Evolutionary conservation across 2,888 invertebrate genomes (phyloP), one percentile per base, ranked within the genome.

Genomic region (Anarsia innoxiella): DNA sequence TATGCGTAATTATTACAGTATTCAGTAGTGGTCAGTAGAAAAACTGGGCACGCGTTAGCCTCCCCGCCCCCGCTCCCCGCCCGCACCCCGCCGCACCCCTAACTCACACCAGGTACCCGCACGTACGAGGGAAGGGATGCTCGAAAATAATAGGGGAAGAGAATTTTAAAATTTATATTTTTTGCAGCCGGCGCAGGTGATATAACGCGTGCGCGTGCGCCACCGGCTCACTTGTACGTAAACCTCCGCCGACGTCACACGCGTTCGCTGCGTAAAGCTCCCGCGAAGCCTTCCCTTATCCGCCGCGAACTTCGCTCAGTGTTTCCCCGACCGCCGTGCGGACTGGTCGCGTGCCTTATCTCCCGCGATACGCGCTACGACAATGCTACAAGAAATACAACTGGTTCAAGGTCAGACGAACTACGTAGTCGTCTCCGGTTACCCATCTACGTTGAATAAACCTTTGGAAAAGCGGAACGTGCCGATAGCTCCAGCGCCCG

Each of bases 401-500:
- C 78, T 86, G 56, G 70, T 76, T 49, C 84, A 82, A 63, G 83
- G 84, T 53, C 87, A 88, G 73, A 74, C 83, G 49, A 88, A 88
- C 65, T 88, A 88, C 71, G 88, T 89, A 42, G 88, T 89, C 56
- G 88, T 89, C 49, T 85, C 84, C 12, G 79, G 83, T 46, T 86
- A 84, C 55, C 74, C 80, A 26, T 69, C 78, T n/a, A 73, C 77
- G 14, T 57, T 87, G 31, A 67, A 86, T n/a, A 87, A 85, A 46
- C 64, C 78, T 23, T 70, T 86, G 2, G 87, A 88, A 15, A 86
- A 85, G 49, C 59, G 80, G 56, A 66, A 85, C 71, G 78, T 88
- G 44, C 86, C 88, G 1, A 78, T 89, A 31, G 88, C 88, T 23
- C 87, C 88, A 26, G 87, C 89, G 46, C 85, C 88, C 42, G 87